Conservation (phyloP, 2,113 vertebrate genomes). For the Charadrius vociferus region DNA sequence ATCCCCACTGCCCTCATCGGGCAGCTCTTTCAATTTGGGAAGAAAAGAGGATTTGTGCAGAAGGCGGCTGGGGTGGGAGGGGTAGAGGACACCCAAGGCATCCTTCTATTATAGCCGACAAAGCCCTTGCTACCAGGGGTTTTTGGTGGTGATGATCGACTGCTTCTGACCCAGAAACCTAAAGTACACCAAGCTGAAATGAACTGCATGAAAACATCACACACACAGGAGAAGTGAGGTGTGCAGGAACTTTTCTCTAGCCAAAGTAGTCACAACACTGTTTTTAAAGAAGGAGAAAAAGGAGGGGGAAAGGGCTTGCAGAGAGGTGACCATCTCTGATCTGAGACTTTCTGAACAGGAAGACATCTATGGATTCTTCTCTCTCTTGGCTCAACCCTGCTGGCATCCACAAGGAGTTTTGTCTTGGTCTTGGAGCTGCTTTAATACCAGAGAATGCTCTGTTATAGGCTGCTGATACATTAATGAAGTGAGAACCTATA, state of each 20-base stretch:
- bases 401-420: neutral
- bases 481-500: neutral
- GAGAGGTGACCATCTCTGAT: neutral
- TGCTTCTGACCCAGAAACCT: neutral
- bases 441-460: neutral
- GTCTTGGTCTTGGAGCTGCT: neutral
- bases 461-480: neutral
- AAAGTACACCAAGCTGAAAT: neutral
- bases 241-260: neutral
- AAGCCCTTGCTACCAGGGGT: neutral
- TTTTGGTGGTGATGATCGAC: neutral
- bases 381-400: neutral
- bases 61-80: neutral
- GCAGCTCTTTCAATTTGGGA: neutral
- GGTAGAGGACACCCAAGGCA: neutral
- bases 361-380: neutral
- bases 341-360: neutral
- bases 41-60: conserved; percentile 1
- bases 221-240: neutral
- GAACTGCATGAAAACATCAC: neutral
- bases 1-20: neutral
- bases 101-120: neutral
- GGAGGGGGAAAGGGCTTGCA: neutral
- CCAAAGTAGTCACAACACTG: neutral
- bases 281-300: neutral